phyloP scores from a whole-genome alignment of 2,888 invertebrate species.

The Drosophila aldrichi region DNA sequence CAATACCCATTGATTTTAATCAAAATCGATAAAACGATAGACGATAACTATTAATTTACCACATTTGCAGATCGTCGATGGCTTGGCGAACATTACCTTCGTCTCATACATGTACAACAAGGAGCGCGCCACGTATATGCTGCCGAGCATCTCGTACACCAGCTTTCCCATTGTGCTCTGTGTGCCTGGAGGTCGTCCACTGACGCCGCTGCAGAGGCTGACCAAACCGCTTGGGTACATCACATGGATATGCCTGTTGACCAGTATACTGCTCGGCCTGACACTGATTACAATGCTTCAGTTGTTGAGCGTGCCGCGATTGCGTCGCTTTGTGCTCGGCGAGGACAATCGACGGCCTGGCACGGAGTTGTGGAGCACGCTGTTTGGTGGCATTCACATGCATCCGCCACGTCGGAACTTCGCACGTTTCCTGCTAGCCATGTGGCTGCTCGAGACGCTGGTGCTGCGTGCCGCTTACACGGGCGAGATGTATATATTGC shows the following conservation, averaged over 20 bases:
- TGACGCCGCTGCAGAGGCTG: slow-evolving; percentile 75
- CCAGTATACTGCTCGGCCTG: slow-evolving; percentile 59
- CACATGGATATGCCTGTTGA: slow-evolving; percentile 75
- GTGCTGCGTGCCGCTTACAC: slow-evolving; percentile 79
- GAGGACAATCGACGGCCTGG: slow-evolving; percentile 66
- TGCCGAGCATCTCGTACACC: slow-evolving; percentile 69
- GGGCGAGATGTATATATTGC: slow-evolving; percentile 75
- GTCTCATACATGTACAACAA: slow-evolving; percentile 68
- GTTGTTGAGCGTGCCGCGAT: slow-evolving; percentile 10
- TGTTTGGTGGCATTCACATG: slow-evolving; percentile 67
- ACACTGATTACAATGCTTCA: slow-evolving; percentile 53
- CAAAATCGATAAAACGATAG: neutral
- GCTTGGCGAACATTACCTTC: slow-evolving; percentile 76
- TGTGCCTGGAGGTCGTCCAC: slow-evolving; percentile 68
- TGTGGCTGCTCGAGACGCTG: slow-evolving; percentile 79
- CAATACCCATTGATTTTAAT: neutral
- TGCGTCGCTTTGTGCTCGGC: slow-evolving; percentile 72
- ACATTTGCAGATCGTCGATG: slow-evolving; percentile 68
- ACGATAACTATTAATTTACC: neutral
- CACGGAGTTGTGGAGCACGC: slow-evolving; percentile 64
- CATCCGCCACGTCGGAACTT: slow-evolving; percentile 75
- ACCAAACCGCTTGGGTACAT: slow-evolving; percentile 75
- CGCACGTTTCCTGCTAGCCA: slow-evolving; percentile 76
- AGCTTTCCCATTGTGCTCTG: slow-evolving; percentile 70
- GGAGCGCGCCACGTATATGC: slow-evolving; percentile 60